These are phyloP conservation scores for Acanthiza pusilla DNA, from an alignment of 2,797 vertebrate genomes.

Conservation along the genomic window DNA sequence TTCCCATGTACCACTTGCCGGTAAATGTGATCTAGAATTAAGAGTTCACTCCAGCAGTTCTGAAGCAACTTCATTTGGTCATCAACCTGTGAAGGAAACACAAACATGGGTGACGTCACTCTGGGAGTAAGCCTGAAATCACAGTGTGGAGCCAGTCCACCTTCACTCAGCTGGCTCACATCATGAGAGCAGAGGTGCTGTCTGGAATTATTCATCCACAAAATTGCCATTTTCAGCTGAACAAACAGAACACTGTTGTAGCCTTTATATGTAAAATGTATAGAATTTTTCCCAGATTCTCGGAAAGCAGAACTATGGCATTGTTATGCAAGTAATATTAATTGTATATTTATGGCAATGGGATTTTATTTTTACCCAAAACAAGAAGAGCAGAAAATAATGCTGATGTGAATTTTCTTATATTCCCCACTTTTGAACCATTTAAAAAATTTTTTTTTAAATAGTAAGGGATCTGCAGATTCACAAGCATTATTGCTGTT, in stretches of 20 bases:
- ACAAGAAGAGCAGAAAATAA: background rate
- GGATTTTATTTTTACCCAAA: background rate
- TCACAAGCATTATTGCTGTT: background rate
- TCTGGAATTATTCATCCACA: background rate
- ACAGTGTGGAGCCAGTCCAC: background rate
- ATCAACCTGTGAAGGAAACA: constrained; percentile 84
- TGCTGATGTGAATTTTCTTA: background rate
- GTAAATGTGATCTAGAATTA: constrained; percentile 97
- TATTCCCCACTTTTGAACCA: background rate
- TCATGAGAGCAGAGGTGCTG: background rate
- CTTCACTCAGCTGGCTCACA: background rate
- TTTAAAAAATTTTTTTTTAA: background rate
- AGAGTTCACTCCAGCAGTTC: constrained; percentile 98
- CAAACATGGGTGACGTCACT: background rate
- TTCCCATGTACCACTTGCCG: constrained; percentile 96
- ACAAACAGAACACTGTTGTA: background rate
- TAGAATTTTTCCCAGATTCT: background rate
- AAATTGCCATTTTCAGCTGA: background rate
- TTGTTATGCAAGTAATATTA: background rate
- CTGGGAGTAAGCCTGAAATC: background rate
- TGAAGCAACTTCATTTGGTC: constrained; percentile 99
- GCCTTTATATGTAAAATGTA: background rate
- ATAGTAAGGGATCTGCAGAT: background rate
- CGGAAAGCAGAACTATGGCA: background rate
- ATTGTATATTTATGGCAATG: background rate